phyloP scores from a whole-genome alignment of 2,797 vertebrate species.

The Darevskia mixta region DNA sequence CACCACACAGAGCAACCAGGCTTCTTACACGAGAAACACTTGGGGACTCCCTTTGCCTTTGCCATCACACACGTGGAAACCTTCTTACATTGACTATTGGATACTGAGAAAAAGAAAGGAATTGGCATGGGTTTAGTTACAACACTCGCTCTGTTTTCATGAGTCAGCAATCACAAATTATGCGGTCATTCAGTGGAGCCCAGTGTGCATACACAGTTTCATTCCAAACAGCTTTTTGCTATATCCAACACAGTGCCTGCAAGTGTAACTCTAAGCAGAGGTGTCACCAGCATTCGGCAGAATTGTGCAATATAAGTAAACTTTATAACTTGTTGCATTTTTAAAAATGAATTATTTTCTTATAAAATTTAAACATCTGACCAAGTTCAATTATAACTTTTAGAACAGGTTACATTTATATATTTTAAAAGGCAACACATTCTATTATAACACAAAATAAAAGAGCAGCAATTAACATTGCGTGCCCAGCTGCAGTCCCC shows the following conservation, averaged over 20 bases:
- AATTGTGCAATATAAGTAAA: not conserved
- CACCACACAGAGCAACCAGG: constrained; percentile 72
- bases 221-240: constrained; percentile 8
- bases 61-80: constrained; percentile 92
- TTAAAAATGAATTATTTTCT: not conserved
- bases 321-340: not conserved
- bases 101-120: constrained; percentile 85
- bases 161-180: constrained; percentile 23
- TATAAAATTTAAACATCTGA: not conserved
- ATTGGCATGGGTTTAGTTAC: constrained; percentile 63
- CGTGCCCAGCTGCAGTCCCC: too few relatives aligned
- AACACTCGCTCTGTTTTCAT: constrained; percentile 21
- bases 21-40: constrained; percentile 92
- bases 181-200: not conserved
- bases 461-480: not conserved
- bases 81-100: constrained; percentile 89
- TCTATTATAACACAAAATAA: too few relatives aligned
- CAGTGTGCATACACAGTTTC: not conserved
- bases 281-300: fast-evolving
- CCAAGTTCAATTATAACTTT: not conserved
- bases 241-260: not conserved
- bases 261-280: not conserved
- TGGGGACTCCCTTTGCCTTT: constrained; percentile 87
- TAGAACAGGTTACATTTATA: not conserved
- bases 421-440: too few relatives aligned